These are phyloP conservation scores for Scarus forsteni DNA, from an alignment of 2,797 vertebrate genomes.

Conservation along the genomic window DNA sequence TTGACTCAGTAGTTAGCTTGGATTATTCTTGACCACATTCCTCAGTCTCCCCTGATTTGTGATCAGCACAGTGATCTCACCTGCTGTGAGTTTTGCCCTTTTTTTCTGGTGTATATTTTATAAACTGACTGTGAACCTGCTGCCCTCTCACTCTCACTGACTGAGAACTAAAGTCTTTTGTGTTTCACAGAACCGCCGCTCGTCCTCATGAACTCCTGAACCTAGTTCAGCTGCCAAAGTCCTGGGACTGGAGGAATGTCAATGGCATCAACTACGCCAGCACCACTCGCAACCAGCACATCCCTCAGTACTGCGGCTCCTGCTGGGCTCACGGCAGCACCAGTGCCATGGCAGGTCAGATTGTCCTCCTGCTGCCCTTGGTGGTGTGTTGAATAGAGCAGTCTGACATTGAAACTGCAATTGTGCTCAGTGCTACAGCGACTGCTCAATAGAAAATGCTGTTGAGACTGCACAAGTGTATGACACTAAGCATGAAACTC, in stretches of 20 bases:
- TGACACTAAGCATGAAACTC: too few species aligned
- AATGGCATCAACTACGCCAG: conserved; percentile 88
- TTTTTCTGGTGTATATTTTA: not conserved
- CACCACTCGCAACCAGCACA: conserved; percentile 92
- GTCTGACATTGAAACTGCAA: not conserved
- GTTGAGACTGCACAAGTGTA: too few species aligned
- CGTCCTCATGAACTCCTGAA: conserved; percentile 88
- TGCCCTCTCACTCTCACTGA: not conserved
- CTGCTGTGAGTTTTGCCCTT: not conserved
- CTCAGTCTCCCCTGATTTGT: not conserved
- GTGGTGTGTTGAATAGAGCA: too few species aligned
- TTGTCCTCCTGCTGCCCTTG: too few species aligned
- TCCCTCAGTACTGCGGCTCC: conserved; percentile 93
- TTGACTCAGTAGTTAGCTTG: not conserved
- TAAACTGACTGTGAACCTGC: not conserved
- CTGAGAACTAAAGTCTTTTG: not conserved
- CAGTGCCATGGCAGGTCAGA: conserved; percentile 91
- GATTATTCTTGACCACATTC: not conserved
- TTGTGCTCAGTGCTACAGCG: too few species aligned
- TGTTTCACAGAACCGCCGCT: conserved; percentile 77
- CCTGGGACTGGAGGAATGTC: conserved; percentile 92
- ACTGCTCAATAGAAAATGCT: too few species aligned
- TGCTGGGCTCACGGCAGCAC: conserved; percentile 95
- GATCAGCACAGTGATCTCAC: not conserved
- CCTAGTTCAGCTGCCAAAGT: conserved; percentile 75